Percentiles rank a stretch among this genome's conserved stretches.
phyloP scores from a whole-genome alignment of 2,113 vertebrate genomes.

The Vanacampus margaritifer region DNA sequence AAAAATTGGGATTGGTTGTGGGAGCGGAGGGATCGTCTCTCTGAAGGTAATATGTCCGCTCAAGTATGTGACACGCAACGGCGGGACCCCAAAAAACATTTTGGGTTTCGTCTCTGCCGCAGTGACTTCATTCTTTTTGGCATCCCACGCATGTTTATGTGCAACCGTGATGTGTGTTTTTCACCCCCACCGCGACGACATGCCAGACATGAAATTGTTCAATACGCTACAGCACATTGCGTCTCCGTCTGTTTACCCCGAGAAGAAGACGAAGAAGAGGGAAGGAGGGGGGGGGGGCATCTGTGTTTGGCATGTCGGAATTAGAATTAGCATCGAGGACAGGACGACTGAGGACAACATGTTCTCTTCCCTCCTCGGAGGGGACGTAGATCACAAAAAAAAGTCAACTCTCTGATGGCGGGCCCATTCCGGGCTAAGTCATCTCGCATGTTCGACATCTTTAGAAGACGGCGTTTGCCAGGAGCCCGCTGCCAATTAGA shows the following conservation, averaged over 20 bases:
- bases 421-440: conserved; percentile 49
- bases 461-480: conserved; percentile 53
- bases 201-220: conserved; percentile 65
- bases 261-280: conserved; percentile 33
- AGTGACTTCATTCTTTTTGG: conserved; percentile 20
- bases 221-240: conserved; percentile 70
- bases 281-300: conserved; percentile 64
- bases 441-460: conserved; percentile 45
- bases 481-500: conserved; percentile 54
- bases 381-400: not conserved
- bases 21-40: conserved; percentile 10
- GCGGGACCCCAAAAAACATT: not conserved
- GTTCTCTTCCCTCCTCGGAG: not conserved
- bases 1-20: conserved; percentile 16
- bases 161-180: conserved; percentile 62
- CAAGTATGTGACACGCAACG: conserved; percentile 15
- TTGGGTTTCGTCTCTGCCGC: not conserved
- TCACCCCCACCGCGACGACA: conserved; percentile 25
- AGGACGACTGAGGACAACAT: not conserved
- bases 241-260: conserved; percentile 74
- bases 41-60: conserved; percentile 14
- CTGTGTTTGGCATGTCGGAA: conserved; percentile 74
- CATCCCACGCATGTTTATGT: conserved; percentile 24
- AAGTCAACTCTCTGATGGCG: conserved; percentile 43
- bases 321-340: conserved; percentile 60